Conservation (phyloP, 2,113 vertebrate species). For the Cephalopholis sonnerati region DNA sequence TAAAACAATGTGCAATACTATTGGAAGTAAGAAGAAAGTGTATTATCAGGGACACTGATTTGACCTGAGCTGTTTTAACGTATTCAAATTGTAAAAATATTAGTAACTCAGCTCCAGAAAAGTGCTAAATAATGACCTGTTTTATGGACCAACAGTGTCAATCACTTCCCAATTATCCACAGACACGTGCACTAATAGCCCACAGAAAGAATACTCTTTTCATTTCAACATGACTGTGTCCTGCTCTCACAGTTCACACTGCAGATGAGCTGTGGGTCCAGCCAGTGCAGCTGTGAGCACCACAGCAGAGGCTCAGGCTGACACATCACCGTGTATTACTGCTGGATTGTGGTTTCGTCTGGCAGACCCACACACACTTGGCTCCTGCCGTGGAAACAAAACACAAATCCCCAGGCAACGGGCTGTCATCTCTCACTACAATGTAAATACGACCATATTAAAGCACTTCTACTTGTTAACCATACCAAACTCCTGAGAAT, state of each 20-base stretch:
- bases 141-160: background rate
- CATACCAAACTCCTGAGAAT: conserved; percentile 56
- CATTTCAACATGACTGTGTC: background rate
- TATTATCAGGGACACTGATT: background rate
- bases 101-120: background rate
- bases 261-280: conserved; percentile 46
- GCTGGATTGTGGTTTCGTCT: conserved; percentile 68
- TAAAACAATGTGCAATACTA: background rate
- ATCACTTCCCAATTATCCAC: background rate
- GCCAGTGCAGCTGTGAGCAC: conserved; percentile 52
- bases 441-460: conserved; percentile 81
- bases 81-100: background rate
- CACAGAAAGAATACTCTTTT: background rate
- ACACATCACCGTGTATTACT: conserved; percentile 67
- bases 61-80: background rate
- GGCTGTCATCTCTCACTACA: conserved; percentile 70
- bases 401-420: conserved; percentile 72
- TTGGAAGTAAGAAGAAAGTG: background rate
- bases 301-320: conserved; percentile 45
- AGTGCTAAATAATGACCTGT: background rate
- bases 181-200: background rate
- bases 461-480: conserved; percentile 63
- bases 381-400: conserved; percentile 74
- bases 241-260: conserved; percentile 24
- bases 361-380: conserved; percentile 67